Percentiles rank a stretch among this genome's conserved stretches.
Conservation (phyloP, 1,140 invertebrate genomes). For the Manduca sexta region DNA sequence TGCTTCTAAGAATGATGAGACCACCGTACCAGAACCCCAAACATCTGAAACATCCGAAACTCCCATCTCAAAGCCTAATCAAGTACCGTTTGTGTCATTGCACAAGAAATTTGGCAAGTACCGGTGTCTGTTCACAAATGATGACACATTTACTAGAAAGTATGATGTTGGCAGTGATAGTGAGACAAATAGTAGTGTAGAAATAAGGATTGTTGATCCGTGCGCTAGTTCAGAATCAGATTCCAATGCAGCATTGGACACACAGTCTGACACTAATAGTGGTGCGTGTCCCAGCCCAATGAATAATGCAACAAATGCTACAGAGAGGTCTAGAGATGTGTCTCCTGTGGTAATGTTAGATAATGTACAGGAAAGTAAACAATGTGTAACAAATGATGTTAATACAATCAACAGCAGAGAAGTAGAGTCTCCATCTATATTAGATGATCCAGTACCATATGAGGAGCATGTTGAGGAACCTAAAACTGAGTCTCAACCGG, state of each 20-base stretch:
- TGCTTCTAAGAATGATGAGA: conserved; percentile 14
- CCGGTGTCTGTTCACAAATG: conserved; percentile 60
- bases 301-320: conserved; percentile 23
- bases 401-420: neutral
- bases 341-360: conserved; percentile 22
- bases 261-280: conserved; percentile 47
- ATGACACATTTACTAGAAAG: conserved; percentile 47
- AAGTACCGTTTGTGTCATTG: conserved; percentile 42
- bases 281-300: conserved; percentile 40
- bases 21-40: conserved; percentile 24
- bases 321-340: conserved; percentile 34
- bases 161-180: conserved; percentile 65
- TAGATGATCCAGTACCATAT: conserved; percentile 1
- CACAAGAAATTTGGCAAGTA: conserved; percentile 73
- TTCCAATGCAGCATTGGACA: conserved; percentile 57
- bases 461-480: too few relatives aligned
- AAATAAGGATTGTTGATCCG: conserved; percentile 64
- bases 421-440: neutral
- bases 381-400: too few relatives aligned
- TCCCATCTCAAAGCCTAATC: conserved; percentile 24
- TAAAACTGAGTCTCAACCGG: neutral
- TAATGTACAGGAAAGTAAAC: too few relatives aligned
- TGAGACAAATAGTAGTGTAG: conserved; percentile 67
- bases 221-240: conserved; percentile 69
- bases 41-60: conserved; percentile 16